Evolutionary conservation across 2,797 vertebrate genomes (phyloP).

Genomic region (Yasuhikotakia modesta): DNA sequence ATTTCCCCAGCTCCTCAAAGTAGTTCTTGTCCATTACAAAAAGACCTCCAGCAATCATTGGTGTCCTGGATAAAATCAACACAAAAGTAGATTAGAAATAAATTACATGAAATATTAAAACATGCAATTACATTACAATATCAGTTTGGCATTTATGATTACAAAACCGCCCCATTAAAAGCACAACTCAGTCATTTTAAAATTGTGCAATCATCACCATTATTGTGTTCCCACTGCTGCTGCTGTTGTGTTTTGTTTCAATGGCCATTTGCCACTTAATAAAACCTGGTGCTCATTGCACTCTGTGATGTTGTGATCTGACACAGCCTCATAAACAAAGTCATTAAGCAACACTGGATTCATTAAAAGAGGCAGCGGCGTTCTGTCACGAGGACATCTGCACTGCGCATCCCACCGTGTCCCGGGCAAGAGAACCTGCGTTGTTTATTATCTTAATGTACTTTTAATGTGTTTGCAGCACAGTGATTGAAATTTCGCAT

Average conservation of each 20-base stretch:
- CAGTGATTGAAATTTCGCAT: slow-evolving; percentile 27
- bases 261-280: slow-evolving; percentile 10
- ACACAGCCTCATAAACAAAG: slow-evolving; percentile 42
- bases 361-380: slow-evolving; percentile 38
- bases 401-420: slow-evolving; percentile 19
- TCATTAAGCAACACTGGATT: slow-evolving; percentile 25
- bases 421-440: background rate
- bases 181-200: too few relatives aligned
- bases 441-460: slow-evolving; percentile 37
- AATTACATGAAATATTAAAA: too few relatives aligned
- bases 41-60: slow-evolving; percentile 97
- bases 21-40: slow-evolving; percentile 99
- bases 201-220: background rate
- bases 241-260: slow-evolving; percentile 11
- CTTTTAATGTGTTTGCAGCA: slow-evolving; percentile 38
- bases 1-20: slow-evolving; percentile 95
- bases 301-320: slow-evolving; percentile 14
- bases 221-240: background rate
- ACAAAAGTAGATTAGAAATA: background rate
- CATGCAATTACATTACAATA: too few relatives aligned
- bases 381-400: slow-evolving; percentile 31
- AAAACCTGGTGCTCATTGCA: slow-evolving; percentile 2
- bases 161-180: too few relatives aligned
- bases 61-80: slow-evolving; percentile 78
- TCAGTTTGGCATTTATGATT: too few relatives aligned